Percentiles rank a stretch among this genome's conserved stretches.
phyloP scores from a whole-genome alignment of 2,888 invertebrate species.

The Ligdia adustata region DNA sequence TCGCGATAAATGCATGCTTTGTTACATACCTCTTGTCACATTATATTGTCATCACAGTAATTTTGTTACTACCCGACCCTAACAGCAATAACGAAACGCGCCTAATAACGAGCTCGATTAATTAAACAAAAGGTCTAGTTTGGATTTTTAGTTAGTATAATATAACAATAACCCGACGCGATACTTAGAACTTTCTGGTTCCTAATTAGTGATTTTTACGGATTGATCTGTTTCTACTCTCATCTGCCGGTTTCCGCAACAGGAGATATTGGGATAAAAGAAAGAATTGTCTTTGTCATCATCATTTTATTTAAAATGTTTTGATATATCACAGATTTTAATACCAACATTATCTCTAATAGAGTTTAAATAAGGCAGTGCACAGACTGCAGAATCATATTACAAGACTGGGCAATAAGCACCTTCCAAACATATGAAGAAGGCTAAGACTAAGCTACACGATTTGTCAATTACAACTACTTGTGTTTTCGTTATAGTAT shows the following conservation, averaged over 20 bases:
- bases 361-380: slow-evolving; percentile 55
- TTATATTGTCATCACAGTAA: slow-evolving; percentile 29
- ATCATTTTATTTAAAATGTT: slow-evolving; percentile 70
- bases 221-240: background rate
- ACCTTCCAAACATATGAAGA: slow-evolving; percentile 52
- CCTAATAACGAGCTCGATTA: slow-evolving; percentile 8
- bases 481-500: background rate
- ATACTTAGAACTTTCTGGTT: background rate
- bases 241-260: slow-evolving; percentile 31
- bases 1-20: slow-evolving; percentile 29
- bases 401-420: slow-evolving; percentile 44
- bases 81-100: background rate
- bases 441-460: slow-evolving; percentile 35
- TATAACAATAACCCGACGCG: background rate
- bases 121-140: background rate
- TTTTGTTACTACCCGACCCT: slow-evolving; percentile 3
- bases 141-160: background rate
- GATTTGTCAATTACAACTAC: slow-evolving; percentile 13
- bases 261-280: slow-evolving; percentile 76
- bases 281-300: slow-evolving; percentile 75
- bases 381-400: slow-evolving; percentile 58
- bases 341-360: slow-evolving; percentile 46
- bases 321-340: slow-evolving; percentile 60
- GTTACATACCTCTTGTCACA: slow-evolving; percentile 45
- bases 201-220: too few relatives aligned